phyloP scores from a whole-genome alignment of 2,888 invertebrate species.

The Ormyrus nitidulus region DNA sequence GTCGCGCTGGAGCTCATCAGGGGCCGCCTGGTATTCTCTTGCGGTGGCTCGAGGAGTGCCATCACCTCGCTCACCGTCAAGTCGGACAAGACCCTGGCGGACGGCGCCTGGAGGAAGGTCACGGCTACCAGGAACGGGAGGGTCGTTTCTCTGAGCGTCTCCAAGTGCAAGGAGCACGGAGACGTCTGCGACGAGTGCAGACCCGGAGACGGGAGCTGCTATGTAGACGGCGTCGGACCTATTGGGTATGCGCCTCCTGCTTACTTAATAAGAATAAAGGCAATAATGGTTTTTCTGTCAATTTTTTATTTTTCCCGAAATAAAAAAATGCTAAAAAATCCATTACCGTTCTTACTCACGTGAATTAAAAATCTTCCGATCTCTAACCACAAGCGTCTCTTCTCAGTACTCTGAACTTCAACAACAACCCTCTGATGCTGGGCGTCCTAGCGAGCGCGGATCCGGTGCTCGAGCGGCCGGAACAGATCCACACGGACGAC shows the following conservation, averaged over 20 bases:
- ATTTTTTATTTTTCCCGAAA: no score
- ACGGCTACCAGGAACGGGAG: slow-evolving; percentile 93
- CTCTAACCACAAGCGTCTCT: no score
- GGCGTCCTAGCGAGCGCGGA: slow-evolving; percentile 92
- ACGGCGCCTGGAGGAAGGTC: slow-evolving; percentile 94
- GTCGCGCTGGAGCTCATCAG: slow-evolving; percentile 92
- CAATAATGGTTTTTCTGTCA: no score
- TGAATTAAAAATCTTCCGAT: no score
- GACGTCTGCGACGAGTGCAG: slow-evolving; percentile 91
- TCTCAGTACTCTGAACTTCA: slow-evolving; percentile 90
- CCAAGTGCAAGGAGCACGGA: slow-evolving; percentile 89
- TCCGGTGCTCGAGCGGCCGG: slow-evolving; percentile 90
- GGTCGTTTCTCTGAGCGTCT: slow-evolving; percentile 89
- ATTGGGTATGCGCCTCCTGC: slow-evolving; percentile 82
- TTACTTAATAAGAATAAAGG: no score
- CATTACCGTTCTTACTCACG: no score
- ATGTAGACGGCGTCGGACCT: slow-evolving; percentile 90
- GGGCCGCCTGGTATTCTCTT: slow-evolving; percentile 91
- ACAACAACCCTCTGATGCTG: slow-evolving; percentile 89
- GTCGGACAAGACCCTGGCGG: slow-evolving; percentile 81
- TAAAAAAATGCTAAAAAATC: no score
- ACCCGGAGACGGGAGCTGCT: slow-evolving; percentile 88
- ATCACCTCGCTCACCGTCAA: slow-evolving; percentile 87
- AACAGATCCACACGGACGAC: slow-evolving; percentile 94
- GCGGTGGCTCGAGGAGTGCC: slow-evolving; percentile 91